Conservation (phyloP, 2,113 vertebrate genomes). For the Neolamprologus devosi region DNA sequence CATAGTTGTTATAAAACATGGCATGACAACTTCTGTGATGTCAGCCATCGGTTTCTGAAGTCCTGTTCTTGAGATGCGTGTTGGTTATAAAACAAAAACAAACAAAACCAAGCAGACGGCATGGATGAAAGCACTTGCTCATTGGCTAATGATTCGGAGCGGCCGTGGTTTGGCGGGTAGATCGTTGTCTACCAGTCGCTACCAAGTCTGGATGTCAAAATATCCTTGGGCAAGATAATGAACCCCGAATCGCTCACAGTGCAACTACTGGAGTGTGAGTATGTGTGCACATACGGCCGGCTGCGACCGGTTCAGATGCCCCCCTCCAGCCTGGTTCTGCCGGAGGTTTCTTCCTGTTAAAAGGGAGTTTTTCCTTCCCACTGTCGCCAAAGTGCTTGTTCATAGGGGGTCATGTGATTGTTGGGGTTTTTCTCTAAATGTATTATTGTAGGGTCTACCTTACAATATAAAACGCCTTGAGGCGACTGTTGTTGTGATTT, state of each 20-base stretch:
- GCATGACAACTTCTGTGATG: not conserved
- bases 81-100: not conserved
- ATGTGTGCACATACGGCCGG: not conserved
- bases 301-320: not conserved
- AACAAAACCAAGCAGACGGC: accelerated
- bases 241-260: not conserved
- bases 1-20: not conserved
- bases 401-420: accelerated
- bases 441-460: not conserved
- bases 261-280: not conserved
- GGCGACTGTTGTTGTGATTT: not conserved
- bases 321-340: accelerated
- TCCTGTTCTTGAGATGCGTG: not conserved
- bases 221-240: not conserved
- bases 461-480: not conserved
- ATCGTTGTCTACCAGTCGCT: not conserved
- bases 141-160: not conserved
- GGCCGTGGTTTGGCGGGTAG: not conserved
- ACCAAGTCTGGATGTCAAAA: not conserved
- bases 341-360: not conserved
- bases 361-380: not conserved
- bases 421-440: not conserved
- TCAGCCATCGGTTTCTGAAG: not conserved
- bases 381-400: accelerated
- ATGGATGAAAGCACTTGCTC: not conserved